phyloP scores from a whole-genome alignment of 2,888 invertebrate genomes.

The Drepana falcataria region DNA sequence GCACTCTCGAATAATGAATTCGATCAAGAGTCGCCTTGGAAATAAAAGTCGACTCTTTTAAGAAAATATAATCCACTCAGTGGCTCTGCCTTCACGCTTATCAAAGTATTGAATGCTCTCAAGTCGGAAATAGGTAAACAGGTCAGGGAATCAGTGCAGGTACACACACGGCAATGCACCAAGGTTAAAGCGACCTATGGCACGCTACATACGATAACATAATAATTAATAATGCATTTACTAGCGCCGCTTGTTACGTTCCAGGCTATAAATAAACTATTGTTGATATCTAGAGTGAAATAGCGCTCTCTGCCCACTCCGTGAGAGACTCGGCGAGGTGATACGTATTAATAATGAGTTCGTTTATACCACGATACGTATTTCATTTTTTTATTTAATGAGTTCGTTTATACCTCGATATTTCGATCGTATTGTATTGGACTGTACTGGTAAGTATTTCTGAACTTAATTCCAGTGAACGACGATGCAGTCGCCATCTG shows the following conservation, averaged over 20 bases:
- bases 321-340: background rate
- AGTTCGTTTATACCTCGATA: too few species aligned
- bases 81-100: conserved; percentile 6
- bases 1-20: too few species aligned
- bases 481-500: too few species aligned
- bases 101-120: conserved; percentile 18
- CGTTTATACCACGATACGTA: too few species aligned
- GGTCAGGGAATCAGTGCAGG: conserved; percentile 55
- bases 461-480: too few species aligned
- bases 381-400: too few species aligned
- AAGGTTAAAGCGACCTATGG: conserved; percentile 36
- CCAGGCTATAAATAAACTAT: conserved; percentile 13
- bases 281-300: background rate
- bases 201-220: conserved; percentile 28
- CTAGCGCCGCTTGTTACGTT: conserved; percentile 24
- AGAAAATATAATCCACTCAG: background rate
- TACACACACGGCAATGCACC: conserved; percentile 43
- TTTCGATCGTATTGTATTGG: too few species aligned
- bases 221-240: conserved; percentile 27
- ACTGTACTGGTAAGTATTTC: too few species aligned
- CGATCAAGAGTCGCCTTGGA: too few species aligned
- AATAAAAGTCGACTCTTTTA: background rate
- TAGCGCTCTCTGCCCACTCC: too few species aligned
- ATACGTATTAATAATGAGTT: background rate
- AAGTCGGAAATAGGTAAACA: conserved; percentile 44